Evolutionary conservation across 2,888 invertebrate genomes (phyloP), one percentile per base, ranked within the genome.

Genomic region (Limnephilus lunatus): DNA sequence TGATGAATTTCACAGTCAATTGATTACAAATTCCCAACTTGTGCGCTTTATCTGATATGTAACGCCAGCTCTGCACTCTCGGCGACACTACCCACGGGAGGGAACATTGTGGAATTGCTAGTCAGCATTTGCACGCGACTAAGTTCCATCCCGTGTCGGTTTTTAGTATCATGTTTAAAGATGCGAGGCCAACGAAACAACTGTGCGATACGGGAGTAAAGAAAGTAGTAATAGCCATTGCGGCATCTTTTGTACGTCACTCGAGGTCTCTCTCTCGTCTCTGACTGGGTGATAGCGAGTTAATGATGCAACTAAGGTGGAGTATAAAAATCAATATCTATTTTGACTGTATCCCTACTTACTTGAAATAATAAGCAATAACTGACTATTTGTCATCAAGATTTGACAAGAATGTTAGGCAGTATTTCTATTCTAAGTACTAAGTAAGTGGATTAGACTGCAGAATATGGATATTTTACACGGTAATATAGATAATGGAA

Each of bases 401-500:
- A 15, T 80, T 89, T 80, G 88, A 81, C 88, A 80, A 89, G 39
- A 89, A 86, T 86, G n/a, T 89, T 81, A 19, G 35, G 25, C 88
- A 89, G 88, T 89, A 89, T 89, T 89, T 80, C 88, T 80, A 89
- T 89, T 89, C 53, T 44, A 86, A 80, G 88, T 39, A 89, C 80
- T 89, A 39, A 31, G 88, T 89, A 89, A 89, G 88, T 81, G 88
- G 88, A 89, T 35, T 89, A 89, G 88, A 89, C 88, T 89, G 88
- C 88, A 80, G 88, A 89, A 89, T 89, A 89, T 89, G 80, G 88
- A 88, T 88, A 88, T 88, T 88, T 88, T 88, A 88, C 53, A 80
- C 32, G 68, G 68, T 68, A 68, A 68, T 68, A 12, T 44, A 44
- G 44, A 9, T n/a, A 68, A 68, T 68, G 82, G 19, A 82, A 32